Evolutionary conservation across 2,113 vertebrate genomes (phyloP).

Genomic region (Pristiophorus japonicus): DNA sequence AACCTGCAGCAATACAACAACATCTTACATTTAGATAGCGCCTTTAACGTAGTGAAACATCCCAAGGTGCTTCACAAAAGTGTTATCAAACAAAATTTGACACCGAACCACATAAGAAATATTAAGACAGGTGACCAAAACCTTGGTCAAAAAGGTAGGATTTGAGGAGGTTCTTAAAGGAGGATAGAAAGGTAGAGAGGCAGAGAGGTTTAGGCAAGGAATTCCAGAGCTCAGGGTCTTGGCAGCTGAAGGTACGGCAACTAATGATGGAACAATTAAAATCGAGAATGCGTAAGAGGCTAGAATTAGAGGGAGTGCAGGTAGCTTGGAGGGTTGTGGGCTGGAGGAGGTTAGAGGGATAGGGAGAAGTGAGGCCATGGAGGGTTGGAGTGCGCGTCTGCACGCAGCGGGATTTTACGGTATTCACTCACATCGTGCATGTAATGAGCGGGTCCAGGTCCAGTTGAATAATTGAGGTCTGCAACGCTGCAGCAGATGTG

Average conservation of each 20-base stretch:
- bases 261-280: neutral
- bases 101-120: neutral
- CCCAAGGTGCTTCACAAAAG: neutral
- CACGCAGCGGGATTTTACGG: neutral
- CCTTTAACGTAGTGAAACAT: neutral
- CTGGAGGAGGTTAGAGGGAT: neutral
- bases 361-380: neutral
- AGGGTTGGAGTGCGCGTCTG: neutral
- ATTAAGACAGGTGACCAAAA: neutral
- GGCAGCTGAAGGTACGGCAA: neutral
- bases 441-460: neutral
- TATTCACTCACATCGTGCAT: neutral
- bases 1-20: constrained; percentile 5
- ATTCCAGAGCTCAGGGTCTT: neutral
- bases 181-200: too few relatives aligned
- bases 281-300: neutral
- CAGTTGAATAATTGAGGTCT: neutral
- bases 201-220: neutral
- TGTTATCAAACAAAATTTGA: neutral
- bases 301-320: neutral
- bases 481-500: neutral
- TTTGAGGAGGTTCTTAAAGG: neutral
- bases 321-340: neutral
- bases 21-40: neutral
- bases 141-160: neutral